Conservation (phyloP, 2,113 vertebrate genomes). For the Hydropotes inermis region DNA sequence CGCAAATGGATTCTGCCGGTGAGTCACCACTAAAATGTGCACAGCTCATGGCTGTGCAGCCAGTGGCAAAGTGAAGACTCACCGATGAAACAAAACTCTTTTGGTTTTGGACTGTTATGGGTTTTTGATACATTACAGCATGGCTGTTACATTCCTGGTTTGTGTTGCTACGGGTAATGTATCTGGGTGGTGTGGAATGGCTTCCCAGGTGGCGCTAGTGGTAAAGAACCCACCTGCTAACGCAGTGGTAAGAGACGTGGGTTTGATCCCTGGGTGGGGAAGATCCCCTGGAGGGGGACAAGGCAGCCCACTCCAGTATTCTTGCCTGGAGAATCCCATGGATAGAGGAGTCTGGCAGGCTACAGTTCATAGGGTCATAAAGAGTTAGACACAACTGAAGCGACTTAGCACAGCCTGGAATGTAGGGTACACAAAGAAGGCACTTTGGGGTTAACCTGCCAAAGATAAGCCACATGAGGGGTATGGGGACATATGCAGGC, state of each 20-base stretch:
- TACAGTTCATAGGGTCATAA: neutral
- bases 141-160: neutral
- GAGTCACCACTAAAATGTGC: neutral
- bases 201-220: neutral
- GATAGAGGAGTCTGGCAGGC: neutral
- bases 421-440: neutral
- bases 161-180: neutral
- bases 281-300: neutral
- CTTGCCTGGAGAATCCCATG: neutral
- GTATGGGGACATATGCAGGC: rapidly evolving
- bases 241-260: neutral
- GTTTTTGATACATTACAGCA: neutral
- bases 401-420: neutral
- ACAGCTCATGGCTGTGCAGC: rapidly evolving
- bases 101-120: neutral
- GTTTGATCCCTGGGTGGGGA: neutral
- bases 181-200: neutral
- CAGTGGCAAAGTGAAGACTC: neutral
- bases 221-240: neutral
- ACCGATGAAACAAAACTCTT: neutral
- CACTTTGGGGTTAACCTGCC: neutral
- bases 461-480: neutral
- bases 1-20: neutral
- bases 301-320: neutral
- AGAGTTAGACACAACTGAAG: neutral